These are phyloP conservation scores for Poicephalus meyeri DNA, from an alignment of 2,113 vertebrate genomes.

Conservation along the genomic window DNA sequence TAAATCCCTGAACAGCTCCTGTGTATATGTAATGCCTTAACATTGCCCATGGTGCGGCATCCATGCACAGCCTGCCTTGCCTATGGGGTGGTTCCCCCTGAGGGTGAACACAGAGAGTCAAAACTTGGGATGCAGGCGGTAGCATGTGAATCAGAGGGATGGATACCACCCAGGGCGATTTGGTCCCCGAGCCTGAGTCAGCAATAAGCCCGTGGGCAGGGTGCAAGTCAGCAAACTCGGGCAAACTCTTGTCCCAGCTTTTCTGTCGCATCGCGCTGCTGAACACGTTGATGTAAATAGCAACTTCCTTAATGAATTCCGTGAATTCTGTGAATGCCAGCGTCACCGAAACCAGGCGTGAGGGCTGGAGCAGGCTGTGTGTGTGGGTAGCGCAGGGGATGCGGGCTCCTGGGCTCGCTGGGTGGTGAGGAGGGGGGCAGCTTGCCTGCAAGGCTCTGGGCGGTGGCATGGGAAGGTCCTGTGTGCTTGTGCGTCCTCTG, in stretches of 20 bases:
- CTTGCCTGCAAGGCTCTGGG: accelerated
- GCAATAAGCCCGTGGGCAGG: slow-evolving; percentile 66
- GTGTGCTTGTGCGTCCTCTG: neutral
- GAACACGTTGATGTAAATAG: slow-evolving; percentile 60
- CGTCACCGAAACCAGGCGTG: neutral
- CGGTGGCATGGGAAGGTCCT: neutral
- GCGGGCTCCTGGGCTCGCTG: neutral
- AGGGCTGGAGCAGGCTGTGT: neutral
- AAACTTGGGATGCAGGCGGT: neutral
- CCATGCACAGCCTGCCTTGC: neutral
- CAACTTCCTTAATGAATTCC: slow-evolving; percentile 73
- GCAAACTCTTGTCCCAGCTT: slow-evolving; percentile 4
- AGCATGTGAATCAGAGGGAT: neutral
- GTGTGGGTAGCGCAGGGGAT: neutral
- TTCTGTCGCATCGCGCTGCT: slow-evolving; percentile 34
- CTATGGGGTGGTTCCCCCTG: neutral
- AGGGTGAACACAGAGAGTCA: neutral
- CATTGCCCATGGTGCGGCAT: neutral
- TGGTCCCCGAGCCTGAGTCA: slow-evolving; percentile 20
- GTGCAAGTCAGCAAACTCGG: neutral
- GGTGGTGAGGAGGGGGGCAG: neutral
- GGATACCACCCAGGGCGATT: neutral
- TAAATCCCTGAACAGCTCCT: neutral
- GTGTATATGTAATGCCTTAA: slow-evolving; percentile 35
- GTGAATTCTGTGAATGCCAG: slow-evolving; percentile 73